A percentile compares a stretch with the other conserved stretches of the same genome.
phyloP scores from a whole-genome alignment of 2,797 vertebrate species.

The Falco rusticolus region DNA sequence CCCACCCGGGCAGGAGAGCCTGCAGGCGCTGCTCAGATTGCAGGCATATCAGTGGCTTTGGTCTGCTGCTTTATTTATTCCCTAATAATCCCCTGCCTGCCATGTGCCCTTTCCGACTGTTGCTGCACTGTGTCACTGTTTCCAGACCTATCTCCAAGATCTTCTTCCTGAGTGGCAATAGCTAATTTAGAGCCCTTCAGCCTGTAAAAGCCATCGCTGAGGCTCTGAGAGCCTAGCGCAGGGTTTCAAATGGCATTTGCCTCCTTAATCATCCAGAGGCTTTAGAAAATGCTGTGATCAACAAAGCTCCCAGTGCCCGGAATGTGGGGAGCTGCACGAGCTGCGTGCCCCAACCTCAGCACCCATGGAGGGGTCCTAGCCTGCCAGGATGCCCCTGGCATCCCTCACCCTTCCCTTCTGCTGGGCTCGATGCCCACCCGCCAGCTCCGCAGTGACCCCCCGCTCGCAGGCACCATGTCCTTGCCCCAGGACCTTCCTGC shows the following conservation, averaged over 20 bases:
- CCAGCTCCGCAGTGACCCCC: not conserved
- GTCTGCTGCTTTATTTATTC: not conserved
- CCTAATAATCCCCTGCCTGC: not conserved
- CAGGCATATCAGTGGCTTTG: not conserved
- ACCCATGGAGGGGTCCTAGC: not conserved
- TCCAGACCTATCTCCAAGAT: not conserved
- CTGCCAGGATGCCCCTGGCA: not conserved
- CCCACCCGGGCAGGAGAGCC: not conserved
- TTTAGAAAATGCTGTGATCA: not conserved
- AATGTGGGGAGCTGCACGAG: not conserved
- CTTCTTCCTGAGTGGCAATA: not conserved
- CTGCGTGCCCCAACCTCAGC: not conserved
- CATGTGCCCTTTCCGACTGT: not conserved
- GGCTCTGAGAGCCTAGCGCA: not conserved
- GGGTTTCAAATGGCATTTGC: not conserved
- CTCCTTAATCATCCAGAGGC: not conserved
- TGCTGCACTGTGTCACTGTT: not conserved
- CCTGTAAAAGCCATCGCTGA: not conserved
- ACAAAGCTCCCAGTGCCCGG: not conserved
- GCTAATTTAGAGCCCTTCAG: constrained; percentile 14
- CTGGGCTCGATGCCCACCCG: not conserved
- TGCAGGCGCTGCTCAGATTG: not conserved
- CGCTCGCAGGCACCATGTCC: accelerated
- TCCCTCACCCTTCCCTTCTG: not conserved
- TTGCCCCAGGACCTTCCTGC: not conserved